A percentile compares a stretch with the other conserved stretches of the same genome.
Conservation (phyloP, 2,888 invertebrate species). For the Melieria omissa region DNA sequence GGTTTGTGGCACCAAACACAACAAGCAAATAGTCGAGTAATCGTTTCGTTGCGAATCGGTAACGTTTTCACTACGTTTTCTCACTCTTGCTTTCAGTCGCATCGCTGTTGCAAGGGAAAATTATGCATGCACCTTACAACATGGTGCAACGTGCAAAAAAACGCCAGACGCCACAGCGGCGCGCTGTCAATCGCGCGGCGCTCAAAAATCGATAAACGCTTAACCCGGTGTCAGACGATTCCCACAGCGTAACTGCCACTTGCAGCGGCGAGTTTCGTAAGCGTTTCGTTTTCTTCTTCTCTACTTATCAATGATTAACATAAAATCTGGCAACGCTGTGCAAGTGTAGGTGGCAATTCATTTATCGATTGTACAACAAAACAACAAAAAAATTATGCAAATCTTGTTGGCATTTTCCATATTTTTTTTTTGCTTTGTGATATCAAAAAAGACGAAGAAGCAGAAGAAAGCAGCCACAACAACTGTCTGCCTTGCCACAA, state of each 20-base stretch:
- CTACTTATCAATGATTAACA: neutral
- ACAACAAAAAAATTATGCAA: neutral
- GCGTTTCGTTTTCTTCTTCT: neutral
- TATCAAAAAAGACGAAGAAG: too few relatives aligned
- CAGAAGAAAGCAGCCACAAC: neutral
- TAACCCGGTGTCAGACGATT: too few relatives aligned
- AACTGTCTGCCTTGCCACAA: neutral
- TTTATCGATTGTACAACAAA: neutral
- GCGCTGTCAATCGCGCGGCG: too few relatives aligned
- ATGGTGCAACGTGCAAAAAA: too few relatives aligned
- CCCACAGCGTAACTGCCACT: too few relatives aligned
- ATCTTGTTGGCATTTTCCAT: neutral
- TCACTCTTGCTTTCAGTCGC: neutral
- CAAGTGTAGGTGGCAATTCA: neutral
- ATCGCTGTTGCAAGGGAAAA: neutral
- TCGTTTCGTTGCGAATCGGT: slow-evolving; percentile 1
- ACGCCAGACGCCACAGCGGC: too few relatives aligned
- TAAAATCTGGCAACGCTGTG: neutral
- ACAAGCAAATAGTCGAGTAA: neutral
- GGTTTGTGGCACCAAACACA: neutral
- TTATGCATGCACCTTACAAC: neutral
- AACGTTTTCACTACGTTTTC: neutral
- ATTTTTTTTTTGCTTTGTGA: too few relatives aligned
- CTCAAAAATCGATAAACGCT: too few relatives aligned
- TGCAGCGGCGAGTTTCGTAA: neutral